phyloP scores from a whole-genome alignment of 2,888 invertebrate species.

The Agrotis segetum region DNA sequence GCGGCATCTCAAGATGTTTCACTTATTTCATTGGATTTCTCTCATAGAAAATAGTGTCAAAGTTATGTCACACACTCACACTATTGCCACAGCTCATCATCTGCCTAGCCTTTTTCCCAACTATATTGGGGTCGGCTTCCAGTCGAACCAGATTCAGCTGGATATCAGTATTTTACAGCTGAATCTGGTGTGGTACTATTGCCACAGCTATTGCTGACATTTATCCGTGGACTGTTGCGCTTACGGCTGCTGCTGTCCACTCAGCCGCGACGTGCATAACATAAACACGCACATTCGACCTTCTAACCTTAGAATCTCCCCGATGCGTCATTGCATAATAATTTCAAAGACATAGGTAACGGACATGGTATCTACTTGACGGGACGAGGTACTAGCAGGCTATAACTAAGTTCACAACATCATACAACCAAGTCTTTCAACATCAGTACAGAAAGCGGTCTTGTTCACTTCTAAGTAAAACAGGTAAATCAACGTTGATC shows the following conservation, averaged over 20 bases:
- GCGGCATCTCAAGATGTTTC: background rate
- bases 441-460: background rate
- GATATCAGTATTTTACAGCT: too few relatives aligned
- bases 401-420: background rate
- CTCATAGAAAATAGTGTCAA: background rate
- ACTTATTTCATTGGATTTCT: background rate
- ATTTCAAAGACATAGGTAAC: slow-evolving; percentile 19
- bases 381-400: background rate
- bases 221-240: background rate
- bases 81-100: too few relatives aligned
- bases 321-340: slow-evolving; percentile 43
- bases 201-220: too few relatives aligned
- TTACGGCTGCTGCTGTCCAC: background rate
- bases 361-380: slow-evolving; percentile 9
- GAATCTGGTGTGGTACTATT: too few relatives aligned
- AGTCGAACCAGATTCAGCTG: too few relatives aligned
- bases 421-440: slow-evolving; percentile 13
- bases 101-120: too few relatives aligned
- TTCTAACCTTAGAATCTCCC: slow-evolving; percentile 51
- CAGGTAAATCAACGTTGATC: slow-evolving; percentile 21
- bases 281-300: slow-evolving; percentile 48
- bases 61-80: background rate
- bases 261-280: slow-evolving; percentile 37
- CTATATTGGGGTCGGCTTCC: too few relatives aligned
- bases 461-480: slow-evolving; percentile 11